phyloP scores from a whole-genome alignment of 2,888 invertebrate species.

The Pheosia gnoma region DNA sequence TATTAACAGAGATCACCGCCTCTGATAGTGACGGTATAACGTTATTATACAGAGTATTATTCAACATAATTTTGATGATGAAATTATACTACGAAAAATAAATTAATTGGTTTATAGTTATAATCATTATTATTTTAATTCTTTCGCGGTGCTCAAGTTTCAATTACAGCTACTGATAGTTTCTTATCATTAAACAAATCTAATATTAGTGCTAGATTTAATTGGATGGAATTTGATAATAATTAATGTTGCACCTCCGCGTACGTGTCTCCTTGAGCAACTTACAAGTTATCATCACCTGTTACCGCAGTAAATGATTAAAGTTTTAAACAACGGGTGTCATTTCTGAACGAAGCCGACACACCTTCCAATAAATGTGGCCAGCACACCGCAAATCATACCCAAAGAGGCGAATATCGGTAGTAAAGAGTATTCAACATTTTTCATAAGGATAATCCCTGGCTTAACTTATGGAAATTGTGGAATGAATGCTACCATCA shows the following conservation, averaged over 20 bases:
- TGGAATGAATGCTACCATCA: conserved; percentile 5
- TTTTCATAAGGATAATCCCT: conserved; percentile 6
- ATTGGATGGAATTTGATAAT: conserved; percentile 7
- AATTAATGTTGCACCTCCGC: conserved; percentile 9
- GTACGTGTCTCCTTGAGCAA: conserved; percentile 25
- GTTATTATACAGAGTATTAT: conserved; percentile 25
- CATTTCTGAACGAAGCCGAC: conserved; percentile 42
- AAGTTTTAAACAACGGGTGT: conserved; percentile 43
- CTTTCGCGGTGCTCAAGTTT: conserved; percentile 19
- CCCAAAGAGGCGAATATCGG: conserved; percentile 18
- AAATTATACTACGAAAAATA: conserved; percentile 2
- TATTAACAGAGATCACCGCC: conserved; percentile 52
- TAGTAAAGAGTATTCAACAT: conserved; percentile 5
- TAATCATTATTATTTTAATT: conserved; percentile 16
- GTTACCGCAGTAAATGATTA: conserved; percentile 45
- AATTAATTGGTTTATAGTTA: conserved; percentile 3
- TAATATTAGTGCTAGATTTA: background rate
- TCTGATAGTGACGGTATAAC: conserved; percentile 37
- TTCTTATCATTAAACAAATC: background rate
- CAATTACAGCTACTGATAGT: conserved; percentile 12
- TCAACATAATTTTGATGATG: background rate
- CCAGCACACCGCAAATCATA: conserved; percentile 28
- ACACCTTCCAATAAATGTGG: conserved; percentile 36
- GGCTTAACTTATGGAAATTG: conserved; percentile 1
- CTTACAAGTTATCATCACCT: conserved; percentile 39